Conservation (phyloP, 2,797 vertebrate genomes). For the Anguilla obscura region DNA sequence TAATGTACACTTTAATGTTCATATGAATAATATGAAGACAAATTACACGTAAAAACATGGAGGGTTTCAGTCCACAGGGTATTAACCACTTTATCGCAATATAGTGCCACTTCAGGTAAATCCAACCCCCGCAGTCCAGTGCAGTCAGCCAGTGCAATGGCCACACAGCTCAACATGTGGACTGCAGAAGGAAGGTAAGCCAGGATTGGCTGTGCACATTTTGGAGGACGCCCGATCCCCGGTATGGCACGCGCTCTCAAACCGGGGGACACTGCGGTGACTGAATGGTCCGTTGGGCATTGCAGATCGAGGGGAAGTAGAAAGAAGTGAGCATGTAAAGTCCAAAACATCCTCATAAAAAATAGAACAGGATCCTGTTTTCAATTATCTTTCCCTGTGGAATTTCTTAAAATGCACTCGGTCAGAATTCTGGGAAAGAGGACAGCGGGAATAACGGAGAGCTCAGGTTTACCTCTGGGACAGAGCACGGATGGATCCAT, state of each 20-base stretch:
- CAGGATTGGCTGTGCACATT: neutral
- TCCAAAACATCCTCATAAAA: constrained; percentile 19
- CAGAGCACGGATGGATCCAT: constrained; percentile 15
- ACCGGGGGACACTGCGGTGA: neutral
- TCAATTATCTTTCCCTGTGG: constrained; percentile 37
- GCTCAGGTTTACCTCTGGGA: constrained; percentile 33
- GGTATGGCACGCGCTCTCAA: neutral
- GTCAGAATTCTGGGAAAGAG: constrained; percentile 34
- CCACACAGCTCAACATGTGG: neutral
- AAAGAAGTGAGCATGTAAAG: neutral
- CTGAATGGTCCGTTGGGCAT: neutral
- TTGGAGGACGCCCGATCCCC: no score
- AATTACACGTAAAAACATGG: no score
- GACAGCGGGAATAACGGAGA: constrained; percentile 26
- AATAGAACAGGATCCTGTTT: constrained; percentile 41
- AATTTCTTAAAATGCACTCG: constrained; percentile 34
- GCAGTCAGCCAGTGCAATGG: neutral
- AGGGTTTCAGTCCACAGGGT: no score
- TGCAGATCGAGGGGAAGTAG: no score
- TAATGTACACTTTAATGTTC: no score
- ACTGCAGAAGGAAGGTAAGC: neutral
- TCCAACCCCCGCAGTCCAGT: neutral
- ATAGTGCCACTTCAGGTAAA: neutral
- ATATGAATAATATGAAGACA: no score
- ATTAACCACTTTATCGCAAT: no score